These are phyloP conservation scores for Proisotoma minuta DNA, from an alignment of 2,888 invertebrate species.

Conservation along the genomic window DNA sequence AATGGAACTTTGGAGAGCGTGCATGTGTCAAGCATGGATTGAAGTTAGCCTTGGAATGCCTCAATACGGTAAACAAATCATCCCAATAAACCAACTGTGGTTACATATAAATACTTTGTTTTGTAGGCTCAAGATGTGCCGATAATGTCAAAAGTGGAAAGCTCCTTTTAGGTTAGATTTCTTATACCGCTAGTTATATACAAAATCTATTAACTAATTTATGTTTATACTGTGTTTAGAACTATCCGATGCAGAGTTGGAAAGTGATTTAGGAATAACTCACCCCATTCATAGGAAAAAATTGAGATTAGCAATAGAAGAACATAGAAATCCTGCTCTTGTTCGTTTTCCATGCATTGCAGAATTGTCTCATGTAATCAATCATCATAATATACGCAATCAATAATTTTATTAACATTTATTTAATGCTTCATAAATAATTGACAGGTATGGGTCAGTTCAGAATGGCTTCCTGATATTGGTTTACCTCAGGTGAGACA, in stretches of 20 bases:
- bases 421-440: background rate
- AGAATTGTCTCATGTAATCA: conserved; percentile 68
- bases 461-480: conserved; percentile 87
- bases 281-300: conserved; percentile 93
- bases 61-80: conserved; percentile 59
- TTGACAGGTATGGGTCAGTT: conserved; percentile 72
- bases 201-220: too few species aligned
- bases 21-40: conserved; percentile 89
- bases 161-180: too few species aligned
- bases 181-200: too few species aligned
- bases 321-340: conserved; percentile 78
- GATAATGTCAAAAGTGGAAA: conserved; percentile 94
- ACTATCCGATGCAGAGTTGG: conserved; percentile 83
- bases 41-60: conserved; percentile 93
- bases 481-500: conserved; percentile 68
- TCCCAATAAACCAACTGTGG: background rate
- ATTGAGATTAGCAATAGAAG: conserved; percentile 85
- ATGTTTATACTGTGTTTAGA: too few species aligned
- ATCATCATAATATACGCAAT: background rate
- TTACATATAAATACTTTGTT: background rate
- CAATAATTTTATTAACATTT: background rate
- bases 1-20: conserved; percentile 85
- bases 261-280: conserved; percentile 81
- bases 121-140: conserved; percentile 73
- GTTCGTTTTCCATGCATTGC: conserved; percentile 83